Percentiles rank a stretch among this genome's conserved stretches.
These are phyloP conservation scores for Oxytorus armatus DNA, from an alignment of 2,888 invertebrate genomes.

Conservation along the genomic window DNA sequence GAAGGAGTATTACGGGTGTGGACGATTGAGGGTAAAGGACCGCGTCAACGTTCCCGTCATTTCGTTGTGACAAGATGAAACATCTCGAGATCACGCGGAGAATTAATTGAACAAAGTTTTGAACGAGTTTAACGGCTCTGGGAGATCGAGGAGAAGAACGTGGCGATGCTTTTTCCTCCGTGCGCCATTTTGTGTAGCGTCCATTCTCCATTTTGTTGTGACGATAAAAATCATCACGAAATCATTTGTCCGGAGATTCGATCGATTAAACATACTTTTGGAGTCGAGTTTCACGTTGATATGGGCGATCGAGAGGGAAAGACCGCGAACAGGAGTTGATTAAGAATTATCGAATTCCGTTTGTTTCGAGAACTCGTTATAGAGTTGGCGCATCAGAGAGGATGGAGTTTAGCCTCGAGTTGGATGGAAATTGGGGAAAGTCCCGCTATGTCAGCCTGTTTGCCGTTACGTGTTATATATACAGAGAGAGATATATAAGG, in stretches of 20 bases:
- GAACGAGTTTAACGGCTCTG: too few relatives aligned
- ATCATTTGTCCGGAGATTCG: neutral
- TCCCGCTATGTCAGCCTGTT: slow-evolving; percentile 12
- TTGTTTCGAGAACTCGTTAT: slow-evolving; percentile 67
- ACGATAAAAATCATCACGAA: neutral
- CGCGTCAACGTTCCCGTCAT: too few relatives aligned
- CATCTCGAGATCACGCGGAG: too few relatives aligned
- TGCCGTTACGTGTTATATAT: neutral
- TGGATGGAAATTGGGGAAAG: slow-evolving; percentile 54
- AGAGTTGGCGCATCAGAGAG: slow-evolving; percentile 34
- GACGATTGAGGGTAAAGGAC: neutral
- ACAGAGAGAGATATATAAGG: neutral
- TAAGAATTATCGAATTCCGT: slow-evolving; percentile 67
- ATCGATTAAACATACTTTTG: neutral
- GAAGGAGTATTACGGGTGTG: neutral
- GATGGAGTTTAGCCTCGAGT: slow-evolving; percentile 51
- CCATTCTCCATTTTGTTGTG: neutral
- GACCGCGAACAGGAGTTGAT: slow-evolving; percentile 50
- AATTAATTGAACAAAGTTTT: too few relatives aligned
- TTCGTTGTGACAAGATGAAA: too few relatives aligned
- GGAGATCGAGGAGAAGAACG: too few relatives aligned
- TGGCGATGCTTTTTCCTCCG: neutral
- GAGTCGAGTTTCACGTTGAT: neutral
- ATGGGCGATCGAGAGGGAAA: neutral
- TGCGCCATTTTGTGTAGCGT: neutral